Base-by-base conservation (phyloP, 2,113 vertebrate genomes). In the Steatornis caripensis region DNA sequence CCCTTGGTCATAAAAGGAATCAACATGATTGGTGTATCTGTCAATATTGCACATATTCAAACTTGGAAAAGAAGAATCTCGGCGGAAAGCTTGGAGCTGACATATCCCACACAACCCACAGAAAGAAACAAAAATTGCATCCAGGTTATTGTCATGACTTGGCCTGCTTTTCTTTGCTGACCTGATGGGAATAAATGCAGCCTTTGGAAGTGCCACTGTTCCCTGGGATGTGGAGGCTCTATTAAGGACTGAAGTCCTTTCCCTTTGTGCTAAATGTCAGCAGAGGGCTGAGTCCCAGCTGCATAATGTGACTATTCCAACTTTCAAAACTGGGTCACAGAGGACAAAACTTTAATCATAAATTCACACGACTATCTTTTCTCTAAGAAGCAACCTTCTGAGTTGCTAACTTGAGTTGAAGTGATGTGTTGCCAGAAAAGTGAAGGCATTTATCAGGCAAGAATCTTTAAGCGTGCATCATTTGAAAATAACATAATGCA, bases 1-100 rank as follows among this genome's bases (percentile, higher is more conserved):
- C 24, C 41, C 34, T 65, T 65, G 72, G 27, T 45, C 54, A 65
- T 70, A 58, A 80, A 86, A 86, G 12, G 12, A 54, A 77, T 32
- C 41, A 62, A n/a, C 3, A 18, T 3, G 4, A 58, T 36, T 0
- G 0, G 9, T 65, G 16, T 21, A 68, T 69, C 29, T 1, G 2
- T 55, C 51, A 82, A 27, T 65, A 53, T 7, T 48, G 5, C 10
- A 57, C 15, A 11, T 71, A 65, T 37, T 58, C 24, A 69, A 51
- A n/a, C 27, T 17, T 17, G 23, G 26, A 45, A 71, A 61, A 82
- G 54, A 57, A 39, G 19, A 46, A 57, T 43, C 41, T 41, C 55
- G 57, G 18, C 1, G 1, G 30, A 66, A 89, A 75, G 10, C 34
- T 53, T 61, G 53, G 14, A 70, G 55, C 10, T 70, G 41, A 43